phyloP scores from a whole-genome alignment of 2,888 invertebrate genomes.

The Molanna angustata region DNA sequence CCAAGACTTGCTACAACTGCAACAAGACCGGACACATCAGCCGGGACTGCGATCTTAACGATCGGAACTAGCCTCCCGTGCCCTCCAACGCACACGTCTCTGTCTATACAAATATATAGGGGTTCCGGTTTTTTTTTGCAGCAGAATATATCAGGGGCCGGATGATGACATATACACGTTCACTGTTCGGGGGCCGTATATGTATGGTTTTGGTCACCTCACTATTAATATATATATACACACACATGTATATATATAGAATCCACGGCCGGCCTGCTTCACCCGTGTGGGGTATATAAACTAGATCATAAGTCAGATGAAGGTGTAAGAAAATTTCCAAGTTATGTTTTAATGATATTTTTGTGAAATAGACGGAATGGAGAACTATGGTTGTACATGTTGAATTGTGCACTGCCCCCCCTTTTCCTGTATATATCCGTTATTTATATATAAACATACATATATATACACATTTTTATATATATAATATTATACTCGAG shows the following conservation, averaged over 20 bases:
- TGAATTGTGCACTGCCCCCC: conserved; percentile 32
- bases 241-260: neutral
- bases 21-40: conserved; percentile 89
- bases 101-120: conserved; percentile 22
- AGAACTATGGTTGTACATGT: conserved; percentile 38
- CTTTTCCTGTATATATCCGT: conserved; percentile 32
- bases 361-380: conserved; percentile 43
- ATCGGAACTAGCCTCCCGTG: conserved; percentile 55
- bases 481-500: neutral
- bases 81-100: conserved; percentile 33
- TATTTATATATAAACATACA: conserved; percentile 42
- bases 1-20: conserved; percentile 90
- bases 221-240: neutral
- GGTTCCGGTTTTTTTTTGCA: conserved; percentile 28
- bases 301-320: conserved; percentile 43
- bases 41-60: conserved; percentile 84
- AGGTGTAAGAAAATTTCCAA: conserved; percentile 41
- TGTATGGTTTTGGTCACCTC: neutral
- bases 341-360: conserved; percentile 44
- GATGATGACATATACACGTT: conserved; percentile 12
- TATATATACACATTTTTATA: conserved; percentile 40
- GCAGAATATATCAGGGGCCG: conserved; percentile 15
- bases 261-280: conserved; percentile 1
- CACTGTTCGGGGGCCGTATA: neutral
- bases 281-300: conserved; percentile 16